Evolutionary conservation across 2,797 vertebrate species (phyloP).

Genomic region (Coluber constrictor): DNA sequence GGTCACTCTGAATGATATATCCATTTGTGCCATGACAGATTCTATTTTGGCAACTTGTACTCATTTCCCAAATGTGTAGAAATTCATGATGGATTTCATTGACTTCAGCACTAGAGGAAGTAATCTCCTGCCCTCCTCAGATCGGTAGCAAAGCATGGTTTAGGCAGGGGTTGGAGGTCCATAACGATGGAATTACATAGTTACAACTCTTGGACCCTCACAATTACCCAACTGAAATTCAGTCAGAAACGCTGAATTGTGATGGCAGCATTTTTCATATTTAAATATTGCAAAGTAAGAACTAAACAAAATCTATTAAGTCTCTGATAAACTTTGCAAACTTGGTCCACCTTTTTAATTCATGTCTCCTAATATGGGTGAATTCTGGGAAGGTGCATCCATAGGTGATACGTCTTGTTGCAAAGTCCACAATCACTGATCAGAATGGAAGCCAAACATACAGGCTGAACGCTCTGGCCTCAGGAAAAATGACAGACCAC

Average conservation of each 20-base stretch:
- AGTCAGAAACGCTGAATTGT: not conserved
- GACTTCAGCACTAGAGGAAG: not conserved
- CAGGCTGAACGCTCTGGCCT: not conserved
- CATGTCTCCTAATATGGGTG: not conserved
- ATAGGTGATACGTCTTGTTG: not conserved
- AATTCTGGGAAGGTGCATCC: not conserved
- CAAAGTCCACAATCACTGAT: not conserved
- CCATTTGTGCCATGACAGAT: not conserved
- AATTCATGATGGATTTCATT: not conserved
- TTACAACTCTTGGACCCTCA: not conserved
- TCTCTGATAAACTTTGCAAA: not conserved
- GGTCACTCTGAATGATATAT: not conserved
- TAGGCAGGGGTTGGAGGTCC: not conserved
- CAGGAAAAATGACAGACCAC: not conserved
- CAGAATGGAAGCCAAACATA: not conserved
- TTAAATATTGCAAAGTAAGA: not conserved
- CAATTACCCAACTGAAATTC: not conserved
- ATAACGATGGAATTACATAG: not conserved
- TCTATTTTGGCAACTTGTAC: not conserved
- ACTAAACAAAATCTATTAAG: not conserved
- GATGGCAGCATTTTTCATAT: not conserved
- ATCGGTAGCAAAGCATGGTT: not conserved
- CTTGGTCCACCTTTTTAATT: not conserved
- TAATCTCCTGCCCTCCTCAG: not conserved
- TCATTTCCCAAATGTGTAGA: not conserved